A percentile compares a stretch with the other conserved stretches of the same genome.
Evolutionary conservation across 2,797 vertebrate species (phyloP).

Genomic region (Sciurus vulgaris): DNA sequence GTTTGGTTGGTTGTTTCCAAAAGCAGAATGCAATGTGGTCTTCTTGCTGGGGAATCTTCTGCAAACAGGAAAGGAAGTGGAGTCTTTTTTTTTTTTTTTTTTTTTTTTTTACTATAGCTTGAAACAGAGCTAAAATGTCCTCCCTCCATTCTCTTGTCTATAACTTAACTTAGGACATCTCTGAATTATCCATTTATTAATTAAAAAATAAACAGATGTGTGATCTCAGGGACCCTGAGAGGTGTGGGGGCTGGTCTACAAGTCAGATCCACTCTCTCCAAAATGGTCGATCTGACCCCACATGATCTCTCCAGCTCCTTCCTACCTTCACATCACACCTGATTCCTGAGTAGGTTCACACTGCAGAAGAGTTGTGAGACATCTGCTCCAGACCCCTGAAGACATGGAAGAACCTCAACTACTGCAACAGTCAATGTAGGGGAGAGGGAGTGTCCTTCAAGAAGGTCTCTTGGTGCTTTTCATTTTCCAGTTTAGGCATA

Average conservation of each 20-base stretch:
- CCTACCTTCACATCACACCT: neutral
- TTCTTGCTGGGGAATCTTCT: neutral
- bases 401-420: fast-evolving
- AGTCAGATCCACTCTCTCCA: neutral
- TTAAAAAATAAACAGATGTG: neutral
- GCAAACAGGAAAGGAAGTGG: neutral
- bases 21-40: neutral
- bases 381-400: too few species aligned
- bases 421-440: fast-evolving
- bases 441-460: neutral
- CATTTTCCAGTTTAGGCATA: neutral
- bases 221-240: too few species aligned
- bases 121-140: neutral
- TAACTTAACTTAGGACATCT: neutral
- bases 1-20: neutral
- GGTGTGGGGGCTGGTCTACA: fast-evolving
- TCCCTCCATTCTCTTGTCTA: neutral
- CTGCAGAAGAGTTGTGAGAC: too few species aligned
- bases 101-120: neutral
- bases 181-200: neutral
- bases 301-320: neutral
- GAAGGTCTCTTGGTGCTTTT: neutral
- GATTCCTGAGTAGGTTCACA: neutral
- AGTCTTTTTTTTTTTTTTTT: too few species aligned
- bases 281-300: too few species aligned